A percentile compares a stretch with the other conserved stretches of the same genome.
phyloP scores from a whole-genome alignment of 2,113 vertebrate genomes.

The Myrmophylax atrothorax region DNA sequence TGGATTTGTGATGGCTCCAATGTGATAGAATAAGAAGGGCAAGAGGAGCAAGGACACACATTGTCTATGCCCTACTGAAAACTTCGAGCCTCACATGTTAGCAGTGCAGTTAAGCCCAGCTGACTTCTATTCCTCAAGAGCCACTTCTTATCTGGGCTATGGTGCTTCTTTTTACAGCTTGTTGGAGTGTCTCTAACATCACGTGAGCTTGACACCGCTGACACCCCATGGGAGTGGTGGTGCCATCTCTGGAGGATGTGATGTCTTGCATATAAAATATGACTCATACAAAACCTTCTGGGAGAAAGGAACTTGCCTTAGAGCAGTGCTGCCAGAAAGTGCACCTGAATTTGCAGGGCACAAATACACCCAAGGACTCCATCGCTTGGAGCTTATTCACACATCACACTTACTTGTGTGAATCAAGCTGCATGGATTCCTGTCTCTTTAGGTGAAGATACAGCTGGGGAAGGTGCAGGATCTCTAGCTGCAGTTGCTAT shows the following conservation, averaged over 20 bases:
- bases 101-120: neutral
- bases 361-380: neutral
- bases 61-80: fast-evolving
- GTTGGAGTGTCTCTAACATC: neutral
- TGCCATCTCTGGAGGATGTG: fast-evolving
- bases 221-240: fast-evolving
- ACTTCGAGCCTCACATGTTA: neutral
- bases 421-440: neutral
- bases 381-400: neutral
- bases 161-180: neutral
- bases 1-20: neutral
- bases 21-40: neutral
- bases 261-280: neutral
- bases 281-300: neutral
- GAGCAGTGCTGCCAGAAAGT: neutral
- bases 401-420: neutral
- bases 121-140: neutral
- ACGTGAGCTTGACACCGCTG: neutral
- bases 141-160: neutral
- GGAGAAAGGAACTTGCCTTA: neutral
- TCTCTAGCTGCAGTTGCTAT: neutral
- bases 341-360: neutral
- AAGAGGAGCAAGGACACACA: neutral
- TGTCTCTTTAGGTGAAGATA: neutral
- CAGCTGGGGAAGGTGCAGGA: neutral